phyloP scores from a whole-genome alignment of 2,888 invertebrate genomes.

The Patella ulyssiponensis region DNA sequence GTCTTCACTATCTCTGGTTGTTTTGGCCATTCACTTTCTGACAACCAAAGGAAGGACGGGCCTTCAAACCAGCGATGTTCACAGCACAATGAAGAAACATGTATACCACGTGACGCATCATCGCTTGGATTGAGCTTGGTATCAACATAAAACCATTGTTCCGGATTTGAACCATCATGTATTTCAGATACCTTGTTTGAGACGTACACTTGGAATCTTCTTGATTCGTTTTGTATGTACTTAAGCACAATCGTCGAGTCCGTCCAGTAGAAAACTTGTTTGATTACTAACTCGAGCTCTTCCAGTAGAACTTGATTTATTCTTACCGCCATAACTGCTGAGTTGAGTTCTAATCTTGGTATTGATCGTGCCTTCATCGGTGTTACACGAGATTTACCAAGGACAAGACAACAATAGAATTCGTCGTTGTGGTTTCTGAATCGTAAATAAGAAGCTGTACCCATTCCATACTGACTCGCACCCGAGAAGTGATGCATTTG shows the following conservation, averaged over 20 bases:
- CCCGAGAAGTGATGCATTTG: constrained; percentile 25
- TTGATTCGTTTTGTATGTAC: constrained; percentile 11
- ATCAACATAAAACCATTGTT: constrained; percentile 12
- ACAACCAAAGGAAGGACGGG: constrained; percentile 21
- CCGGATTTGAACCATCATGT: constrained; percentile 15
- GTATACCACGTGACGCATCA: not conserved
- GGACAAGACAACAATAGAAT: constrained; percentile 18
- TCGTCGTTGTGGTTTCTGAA: constrained; percentile 2
- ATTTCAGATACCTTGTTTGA: constrained; percentile 14
- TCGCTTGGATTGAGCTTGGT: not conserved
- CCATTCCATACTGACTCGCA: constrained; percentile 20
- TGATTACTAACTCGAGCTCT: not conserved
- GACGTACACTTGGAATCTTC: constrained; percentile 21
- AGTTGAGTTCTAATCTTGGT: constrained; percentile 23
- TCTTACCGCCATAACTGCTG: constrained; percentile 16
- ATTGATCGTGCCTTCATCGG: constrained; percentile 19
- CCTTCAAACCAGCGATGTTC: constrained; percentile 20
- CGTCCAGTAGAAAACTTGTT: constrained; percentile 14
- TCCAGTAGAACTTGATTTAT: constrained; percentile 1
- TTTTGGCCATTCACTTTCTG: constrained; percentile 19
- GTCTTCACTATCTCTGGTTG: constrained; percentile 4
- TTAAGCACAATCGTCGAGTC: constrained; percentile 12
- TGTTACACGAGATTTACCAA: constrained; percentile 15
- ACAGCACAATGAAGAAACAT: not conserved
- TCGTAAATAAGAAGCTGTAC: constrained; percentile 20